phyloP scores from a whole-genome alignment of 2,888 invertebrate species.

The Luperina nickerlii region DNA sequence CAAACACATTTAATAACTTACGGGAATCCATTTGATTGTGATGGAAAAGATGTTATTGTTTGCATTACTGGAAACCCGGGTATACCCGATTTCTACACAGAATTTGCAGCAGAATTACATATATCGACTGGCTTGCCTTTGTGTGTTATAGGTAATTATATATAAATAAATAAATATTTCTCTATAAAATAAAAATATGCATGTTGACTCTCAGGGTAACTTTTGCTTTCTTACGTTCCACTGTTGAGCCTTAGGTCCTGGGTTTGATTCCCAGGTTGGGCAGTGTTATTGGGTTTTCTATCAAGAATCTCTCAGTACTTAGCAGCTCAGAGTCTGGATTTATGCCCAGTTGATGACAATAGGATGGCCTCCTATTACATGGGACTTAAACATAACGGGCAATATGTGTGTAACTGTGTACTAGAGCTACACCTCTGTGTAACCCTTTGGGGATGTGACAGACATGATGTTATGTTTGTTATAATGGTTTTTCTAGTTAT shows the following conservation, averaged over 20 bases:
- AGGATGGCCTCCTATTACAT: too few relatives aligned
- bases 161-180: too few relatives aligned
- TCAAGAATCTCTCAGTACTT: not conserved
- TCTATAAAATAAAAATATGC: not conserved
- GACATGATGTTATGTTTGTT: not conserved
- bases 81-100: slow-evolving; percentile 94
- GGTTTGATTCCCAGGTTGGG: not conserved
- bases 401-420: not conserved
- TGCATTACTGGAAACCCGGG: slow-evolving; percentile 97
- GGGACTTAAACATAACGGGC: not conserved
- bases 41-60: slow-evolving; percentile 92
- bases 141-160: slow-evolving; percentile 95
- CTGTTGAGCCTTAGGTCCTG: not conserved
- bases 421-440: not conserved
- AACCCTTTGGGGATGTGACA: not conserved
- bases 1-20: slow-evolving; percentile 93
- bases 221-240: not conserved
- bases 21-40: slow-evolving; percentile 92
- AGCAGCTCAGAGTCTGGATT: not conserved
- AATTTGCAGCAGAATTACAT: slow-evolving; percentile 93
- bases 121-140: slow-evolving; percentile 92
- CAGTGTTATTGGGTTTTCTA: not conserved
- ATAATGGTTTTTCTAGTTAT: not conserved
- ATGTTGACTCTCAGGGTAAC: not conserved
- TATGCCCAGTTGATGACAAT: not conserved